Evolutionary conservation across 2,888 invertebrate genomes (phyloP).

Genomic region (Iselma pallidipennis): DNA sequence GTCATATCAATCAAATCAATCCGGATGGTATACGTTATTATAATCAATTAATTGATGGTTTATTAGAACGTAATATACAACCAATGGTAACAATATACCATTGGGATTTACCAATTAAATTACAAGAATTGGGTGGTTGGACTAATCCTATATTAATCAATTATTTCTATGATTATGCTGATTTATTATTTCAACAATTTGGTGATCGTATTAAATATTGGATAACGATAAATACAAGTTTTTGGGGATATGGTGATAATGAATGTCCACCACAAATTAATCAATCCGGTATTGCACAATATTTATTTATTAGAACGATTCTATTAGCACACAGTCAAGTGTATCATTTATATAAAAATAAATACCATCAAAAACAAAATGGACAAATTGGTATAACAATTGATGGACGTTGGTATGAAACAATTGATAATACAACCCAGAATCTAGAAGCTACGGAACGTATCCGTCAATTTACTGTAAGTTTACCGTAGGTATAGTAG

Average conservation of each 20-base stretch:
- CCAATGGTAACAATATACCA: conserved; percentile 70
- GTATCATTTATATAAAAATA: conserved; percentile 65
- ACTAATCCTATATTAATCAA: conserved; percentile 64
- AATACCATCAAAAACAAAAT: conserved; percentile 61
- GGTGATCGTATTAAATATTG: conserved; percentile 65
- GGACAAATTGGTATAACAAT: conserved; percentile 60
- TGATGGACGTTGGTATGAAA: conserved; percentile 66
- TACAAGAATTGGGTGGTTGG: conserved; percentile 66
- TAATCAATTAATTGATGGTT: conserved; percentile 72
- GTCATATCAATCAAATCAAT: conserved; percentile 68
- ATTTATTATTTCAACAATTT: conserved; percentile 60
- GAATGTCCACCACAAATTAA: conserved; percentile 61
- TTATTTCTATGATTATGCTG: conserved; percentile 64
- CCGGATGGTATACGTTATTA: conserved; percentile 75
- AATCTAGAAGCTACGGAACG: conserved; percentile 65
- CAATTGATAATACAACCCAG: conserved; percentile 59
- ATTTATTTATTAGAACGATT: conserved; percentile 66
- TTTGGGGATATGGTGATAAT: conserved; percentile 59
- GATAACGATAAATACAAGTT: conserved; percentile 72
- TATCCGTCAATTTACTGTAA: conserved; percentile 61
- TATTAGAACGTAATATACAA: conserved; percentile 60
- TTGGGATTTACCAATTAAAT: conserved; percentile 37
- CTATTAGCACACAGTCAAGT: conserved; percentile 71
- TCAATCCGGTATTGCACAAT: conserved; percentile 64
- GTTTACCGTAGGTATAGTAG: too few relatives aligned